Evolutionary conservation across 92 coral and sea anemone genomes (phyloP), one percentile per base, ranked within the genome.

Genomic region (Pocillopora meandrina): DNA sequence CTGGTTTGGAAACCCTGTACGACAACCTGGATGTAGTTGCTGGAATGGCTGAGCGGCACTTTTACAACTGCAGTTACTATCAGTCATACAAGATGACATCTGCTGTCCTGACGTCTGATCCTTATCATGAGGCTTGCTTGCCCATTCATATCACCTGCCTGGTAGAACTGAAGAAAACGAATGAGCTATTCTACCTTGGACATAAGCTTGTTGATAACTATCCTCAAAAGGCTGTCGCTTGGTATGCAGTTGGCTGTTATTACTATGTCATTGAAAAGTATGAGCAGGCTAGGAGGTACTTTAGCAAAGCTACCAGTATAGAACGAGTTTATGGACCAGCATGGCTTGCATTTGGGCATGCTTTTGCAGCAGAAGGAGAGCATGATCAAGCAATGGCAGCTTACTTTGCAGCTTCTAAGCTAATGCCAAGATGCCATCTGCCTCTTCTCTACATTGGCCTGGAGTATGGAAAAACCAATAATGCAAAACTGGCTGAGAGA

Each of bases 301-400:
- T 94, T 76, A 95, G 98, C 77, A 97, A 97, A 86, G 95, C 97
- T 12, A 95, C 99, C 60, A 85, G 91, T 31, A 79, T 95, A 61
- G 99, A 97, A 56, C 88, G 92, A 31, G 91, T 93, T 47, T 97
- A 92, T 91, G 99, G 99, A 52, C 95, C 97, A 56, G 99, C 99
- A 60, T 97, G 99, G 99, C 92, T 97, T 80, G 98, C 95, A 62
- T 97, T 97, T 90, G 99, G 99, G 17, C 99, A 97, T 80, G 93
- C 99, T 5, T 97, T 97, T 89, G 99, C 99, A 2, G 97, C 95
- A 36, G 99, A 97, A 88, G 99, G 98, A 9, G 99, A 97, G 58
- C 99, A 97, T 84, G 99, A 96, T 76, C 99, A 96, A 84, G 99
- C 99, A 64, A 96, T 96, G 99, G 98, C 99, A 71, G 95, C 99